These are phyloP conservation scores for Benitochromis conjunctus DNA, from an alignment of 2,113 vertebrate species.

Conservation along the genomic window DNA sequence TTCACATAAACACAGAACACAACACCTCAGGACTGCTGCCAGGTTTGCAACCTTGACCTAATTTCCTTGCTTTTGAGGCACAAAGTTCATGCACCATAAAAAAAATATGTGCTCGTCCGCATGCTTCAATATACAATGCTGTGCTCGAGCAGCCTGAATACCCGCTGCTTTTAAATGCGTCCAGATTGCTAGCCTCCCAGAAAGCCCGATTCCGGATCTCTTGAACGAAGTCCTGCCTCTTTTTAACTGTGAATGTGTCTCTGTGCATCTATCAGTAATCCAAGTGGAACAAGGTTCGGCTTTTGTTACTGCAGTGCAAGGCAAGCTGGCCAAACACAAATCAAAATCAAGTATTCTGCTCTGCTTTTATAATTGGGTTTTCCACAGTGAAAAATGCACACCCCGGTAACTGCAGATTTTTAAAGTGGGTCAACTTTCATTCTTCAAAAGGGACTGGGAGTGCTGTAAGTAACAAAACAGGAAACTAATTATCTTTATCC, in stretches of 20 bases:
- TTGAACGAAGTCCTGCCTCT: not conserved
- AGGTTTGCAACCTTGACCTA: not conserved
- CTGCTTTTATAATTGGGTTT: not conserved
- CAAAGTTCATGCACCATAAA: not conserved
- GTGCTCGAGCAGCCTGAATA: not conserved
- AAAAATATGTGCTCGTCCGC: not conserved
- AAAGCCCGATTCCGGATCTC: not conserved
- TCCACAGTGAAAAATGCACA: not conserved
- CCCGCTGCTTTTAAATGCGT: not conserved
- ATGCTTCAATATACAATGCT: no score
- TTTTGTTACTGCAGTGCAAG: not conserved
- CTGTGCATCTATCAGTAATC: not conserved
- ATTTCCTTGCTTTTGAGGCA: not conserved
- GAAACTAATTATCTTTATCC: slow-evolving; percentile 35
- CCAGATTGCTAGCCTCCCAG: not conserved
- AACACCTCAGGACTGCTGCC: not conserved
- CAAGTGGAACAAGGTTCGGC: not conserved
- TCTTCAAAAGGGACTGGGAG: slow-evolving; percentile 23
- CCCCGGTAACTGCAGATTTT: not conserved
- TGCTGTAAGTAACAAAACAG: slow-evolving; percentile 41
- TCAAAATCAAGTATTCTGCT: not conserved
- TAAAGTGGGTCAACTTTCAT: slow-evolving; percentile 42
- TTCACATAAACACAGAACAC: not conserved
- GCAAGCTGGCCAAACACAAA: not conserved
- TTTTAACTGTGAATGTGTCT: not conserved